Evolutionary conservation across 2,113 vertebrate species (phyloP).

Genomic region (Macheiramphus alcinus): DNA sequence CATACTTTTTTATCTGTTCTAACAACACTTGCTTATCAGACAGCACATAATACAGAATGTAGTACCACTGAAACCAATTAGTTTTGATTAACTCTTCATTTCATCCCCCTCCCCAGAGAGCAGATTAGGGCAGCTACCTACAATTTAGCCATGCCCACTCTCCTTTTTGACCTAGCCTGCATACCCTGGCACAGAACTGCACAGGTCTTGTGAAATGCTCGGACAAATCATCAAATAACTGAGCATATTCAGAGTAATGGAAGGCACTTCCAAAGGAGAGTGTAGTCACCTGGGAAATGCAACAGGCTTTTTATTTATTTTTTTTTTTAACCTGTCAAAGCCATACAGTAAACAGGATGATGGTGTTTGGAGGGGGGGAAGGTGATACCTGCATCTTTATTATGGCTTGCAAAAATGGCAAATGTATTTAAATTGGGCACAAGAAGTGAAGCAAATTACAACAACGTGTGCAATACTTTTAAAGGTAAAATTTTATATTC

Average conservation of each 20-base stretch:
- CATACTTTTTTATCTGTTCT: not conserved
- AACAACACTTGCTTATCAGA: not conserved
- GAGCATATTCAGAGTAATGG: not conserved
- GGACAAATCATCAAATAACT: not conserved
- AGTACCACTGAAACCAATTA: not conserved
- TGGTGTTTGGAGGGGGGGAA: fast-evolving
- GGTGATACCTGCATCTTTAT: not conserved
- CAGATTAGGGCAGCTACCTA: not conserved
- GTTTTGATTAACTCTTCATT: not conserved
- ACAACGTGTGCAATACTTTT: not conserved
- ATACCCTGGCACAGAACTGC: not conserved
- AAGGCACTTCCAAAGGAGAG: not conserved
- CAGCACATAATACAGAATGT: not conserved
- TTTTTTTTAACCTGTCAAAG: not conserved
- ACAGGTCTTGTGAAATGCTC: not conserved
- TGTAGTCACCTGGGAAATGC: not conserved
- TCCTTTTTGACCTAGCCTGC: not conserved
- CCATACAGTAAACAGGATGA: not conserved
- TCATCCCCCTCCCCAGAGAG: not conserved
- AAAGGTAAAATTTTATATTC: not conserved
- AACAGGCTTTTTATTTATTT: not conserved
- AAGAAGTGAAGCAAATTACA: not conserved
- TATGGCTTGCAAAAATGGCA: not conserved
- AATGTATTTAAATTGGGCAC: not conserved
- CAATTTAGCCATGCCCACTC: not conserved